Base-by-base conservation (phyloP, 1,140 invertebrate genomes). In the Drosophila repleta region DNA sequence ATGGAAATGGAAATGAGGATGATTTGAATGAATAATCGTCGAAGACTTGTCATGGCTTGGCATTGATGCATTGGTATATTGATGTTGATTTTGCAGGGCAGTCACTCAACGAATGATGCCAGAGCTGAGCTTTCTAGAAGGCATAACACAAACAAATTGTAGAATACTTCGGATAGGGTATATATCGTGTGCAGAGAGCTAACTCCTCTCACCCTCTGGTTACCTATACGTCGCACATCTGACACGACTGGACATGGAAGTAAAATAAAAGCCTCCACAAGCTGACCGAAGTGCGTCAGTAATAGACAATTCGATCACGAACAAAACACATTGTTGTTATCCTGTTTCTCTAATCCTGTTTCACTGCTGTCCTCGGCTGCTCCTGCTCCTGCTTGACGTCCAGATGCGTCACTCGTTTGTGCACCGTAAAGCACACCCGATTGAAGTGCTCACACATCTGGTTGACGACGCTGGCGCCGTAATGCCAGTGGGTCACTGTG, bases 401-500 rank as follows among this genome's bases (percentile, higher is more conserved):
- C 52, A 61, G 29, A 10, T 62, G 26, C 0, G 76, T 62, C 41
- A 67, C 24, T 8, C 87, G 67, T 20, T 79, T 89, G 26, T 89
- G 67, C 3, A 92, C 91, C 13, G 82, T 90, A 43, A 92, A 92
- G 71, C 91, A 92, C 26, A 92, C 62, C 0, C 91, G 79, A 74
- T 91, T 91, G 26, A 92, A 92, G 71, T 92, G 91, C 13, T 90
- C 76, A 29, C 91, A 92, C 90, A 92, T 91, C 70, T 92, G 91
- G 69, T 92, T 89, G 0, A 92, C 97, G 92, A 99, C 96, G 92
- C 95, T 96, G 37, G 97, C 94, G 10, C 97, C 98, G 92, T 99
- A 99, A 92, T 99, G 97, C 77, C 98, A 92, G 92, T 99, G 98
- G 21, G 96, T 94, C 2, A 94, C 60, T 0, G 96, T 94, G 15